Evolutionary conservation across 2,888 invertebrate species (phyloP), one percentile per base, ranked within the genome.

Genomic region (Agelastica alni): DNA sequence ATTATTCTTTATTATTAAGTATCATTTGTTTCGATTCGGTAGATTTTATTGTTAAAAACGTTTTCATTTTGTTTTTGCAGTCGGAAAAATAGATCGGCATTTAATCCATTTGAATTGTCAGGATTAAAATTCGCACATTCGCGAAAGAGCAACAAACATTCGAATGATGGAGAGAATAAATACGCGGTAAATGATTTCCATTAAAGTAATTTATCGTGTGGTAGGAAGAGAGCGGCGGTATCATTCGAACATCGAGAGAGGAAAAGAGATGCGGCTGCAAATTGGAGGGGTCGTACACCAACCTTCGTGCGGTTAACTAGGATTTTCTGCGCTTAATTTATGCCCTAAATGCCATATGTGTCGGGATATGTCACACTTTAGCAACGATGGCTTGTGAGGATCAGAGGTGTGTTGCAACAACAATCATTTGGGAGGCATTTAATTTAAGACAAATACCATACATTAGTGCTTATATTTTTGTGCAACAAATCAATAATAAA

Each of bases 191-290:
- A 74, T 72, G 71, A 69, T 69, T 60, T 69, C 71, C 72, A 72
- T 74, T 72, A 73, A 73, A 71, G 71, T 72, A 73, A 74, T 74
- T 74, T 74, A 73, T 74, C 65, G 72, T 61, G 66, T 61, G 67
- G 68, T 63, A 62, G 44, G n/a, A n/a, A 45, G 44, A 14, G 39
- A 48, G 48, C 14, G 30, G 31, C 26, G 34, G 39, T 28, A 48
- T 48, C 41, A 49, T 49, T 16, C 14, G 30, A 26, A 46, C 51
- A 51, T 47, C 56, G 47, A 51, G 51, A 46, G 36, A 61, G 57
- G 10, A 12, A 37, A 14, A 37, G 37, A 36, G 34, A 36, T 14
- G 16, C 9, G 34, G 17, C 17, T 55, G 63, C 68, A 67, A 70
- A 70, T 70, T 67, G 69, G 62, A 60, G 65, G 66, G 69, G 68